phyloP scores from a whole-genome alignment of 1,140 invertebrate species.

The Bombus confusus region DNA sequence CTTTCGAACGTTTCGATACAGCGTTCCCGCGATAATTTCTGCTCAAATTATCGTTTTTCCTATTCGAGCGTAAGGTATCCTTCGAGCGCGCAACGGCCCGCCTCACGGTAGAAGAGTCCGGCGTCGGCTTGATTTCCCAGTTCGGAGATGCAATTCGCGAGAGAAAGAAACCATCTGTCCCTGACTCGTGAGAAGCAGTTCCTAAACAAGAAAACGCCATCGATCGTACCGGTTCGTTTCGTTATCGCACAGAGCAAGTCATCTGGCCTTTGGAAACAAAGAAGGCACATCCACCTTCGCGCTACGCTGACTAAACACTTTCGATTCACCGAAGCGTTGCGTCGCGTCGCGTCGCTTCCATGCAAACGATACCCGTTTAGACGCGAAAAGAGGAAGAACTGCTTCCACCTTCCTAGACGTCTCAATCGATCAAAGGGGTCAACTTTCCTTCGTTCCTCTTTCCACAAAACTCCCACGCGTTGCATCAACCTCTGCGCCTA shows the following conservation, averaged over 20 bases:
- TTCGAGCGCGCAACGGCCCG: not conserved
- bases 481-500: not conserved
- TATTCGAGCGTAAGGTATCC: too few species aligned
- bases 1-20: not conserved
- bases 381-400: too few species aligned
- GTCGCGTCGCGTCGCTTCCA: not conserved
- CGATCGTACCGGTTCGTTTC: not conserved
- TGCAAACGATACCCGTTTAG: not conserved
- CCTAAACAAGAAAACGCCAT: not conserved
- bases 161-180: not conserved
- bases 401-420: not conserved
- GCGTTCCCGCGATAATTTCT: not conserved
- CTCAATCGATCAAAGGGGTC: not conserved
- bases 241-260: not conserved
- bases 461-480: not conserved
- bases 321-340: not conserved
- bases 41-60: too few species aligned
- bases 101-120: not conserved
- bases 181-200: not conserved
- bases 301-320: conserved; percentile 1
- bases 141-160: not conserved
- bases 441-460: not conserved
- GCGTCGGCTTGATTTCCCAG: too few species aligned
- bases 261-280: not conserved
- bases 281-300: not conserved